Evolutionary conservation across 1,140 invertebrate species (phyloP), one percentile per base, ranked within the genome.

Genomic region (Trachymyrmex septentrionalis): DNA sequence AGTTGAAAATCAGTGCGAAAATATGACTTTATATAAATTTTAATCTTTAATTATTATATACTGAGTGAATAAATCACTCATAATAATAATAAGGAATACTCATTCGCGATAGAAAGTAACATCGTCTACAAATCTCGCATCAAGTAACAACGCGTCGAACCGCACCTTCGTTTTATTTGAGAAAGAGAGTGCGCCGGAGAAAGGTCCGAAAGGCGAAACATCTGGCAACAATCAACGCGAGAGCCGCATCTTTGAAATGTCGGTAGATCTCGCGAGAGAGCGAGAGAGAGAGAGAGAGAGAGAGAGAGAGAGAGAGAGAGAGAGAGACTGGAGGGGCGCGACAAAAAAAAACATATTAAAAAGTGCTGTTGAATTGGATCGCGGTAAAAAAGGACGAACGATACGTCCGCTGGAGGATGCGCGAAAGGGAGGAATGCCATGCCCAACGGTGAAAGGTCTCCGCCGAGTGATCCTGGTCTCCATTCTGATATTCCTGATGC

Each of bases 201-300:
- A 84, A 81, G 61, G 69, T 86, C 34, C 61, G 76, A 80, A 91
- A 91, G 86, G 89, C 73, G 86, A 91, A 93, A 90, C 92, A 93
- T 91, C 90, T 93, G 92, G 90, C 86, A 85, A 87, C 87, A 92
- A 93, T 93, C 92, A 92, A 86, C 73, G 80, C 55, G 67, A 80
- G 69, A 72, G 84, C 77, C 85, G 90, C 84, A 90, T 92, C 91
- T 93, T 86, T 64, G 72, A 87, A 89, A 89, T 44, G 88, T 87
- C 85, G 88, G 88, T 77, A 76, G 24, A 87, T 90, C 81, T 57
- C 88, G 88, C 2, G 16, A 19, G 16, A 64, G 30, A 64, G 30
- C 85, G 75, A 91, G 81, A 82, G 73, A 81, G 7, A 48, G 21
- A 44, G 30, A 64, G 30, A 86, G 75, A 91, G 34, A 34, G 6